Base-by-base conservation (phyloP, 1,140 invertebrate genomes). In the Drosophila lacteicornis region DNA sequence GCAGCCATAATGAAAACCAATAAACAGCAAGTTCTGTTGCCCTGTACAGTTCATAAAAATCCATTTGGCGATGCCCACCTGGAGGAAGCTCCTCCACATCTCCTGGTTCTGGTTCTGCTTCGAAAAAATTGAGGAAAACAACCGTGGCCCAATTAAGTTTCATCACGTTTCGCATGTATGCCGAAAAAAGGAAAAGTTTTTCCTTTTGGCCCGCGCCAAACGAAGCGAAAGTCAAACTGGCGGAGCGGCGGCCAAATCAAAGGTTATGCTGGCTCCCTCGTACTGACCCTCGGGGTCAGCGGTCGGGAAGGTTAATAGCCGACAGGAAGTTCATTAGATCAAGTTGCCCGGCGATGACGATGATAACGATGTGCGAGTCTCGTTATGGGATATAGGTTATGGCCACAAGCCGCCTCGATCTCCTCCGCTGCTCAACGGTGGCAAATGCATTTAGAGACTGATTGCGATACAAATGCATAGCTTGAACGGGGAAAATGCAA, bases 291-390 rank as follows among this genome's bases (percentile, higher is more conserved):
- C 61, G 59, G 46, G 61, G 61, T 84, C 61, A 67, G 40, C 62
- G 47, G 55, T 55, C 57, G 58, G n/a, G 67, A 75, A 82, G 71
- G 82, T 88, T 65, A 78, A 77, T 65, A 77, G 84, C 61, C 42
- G 70, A 53, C 80, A 87, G 84, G 84, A 87, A 84, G 85, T 88
- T 88, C 84, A 88, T 87, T 87, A 87, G 82, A 87, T 79, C 62
- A 67, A 63, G 60, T n/a, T 49, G 13, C 58, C 1, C 13, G 12
- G 33, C 33, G 47, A 46, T 83, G 79, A 79, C 68, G 75, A 82
- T 70, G 47, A 50, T 87, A 82, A 82, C 61, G 79, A 86, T 79
- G 79, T 75, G 65, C n/a, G 57, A 51, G 70, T 36, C 13, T 19
- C 22, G 50, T 74, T 69, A 80, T 70, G 77, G 67, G 65, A 67